phyloP scores from a whole-genome alignment of 2,113 vertebrate species.

The Brienomyrus brachyistius region DNA sequence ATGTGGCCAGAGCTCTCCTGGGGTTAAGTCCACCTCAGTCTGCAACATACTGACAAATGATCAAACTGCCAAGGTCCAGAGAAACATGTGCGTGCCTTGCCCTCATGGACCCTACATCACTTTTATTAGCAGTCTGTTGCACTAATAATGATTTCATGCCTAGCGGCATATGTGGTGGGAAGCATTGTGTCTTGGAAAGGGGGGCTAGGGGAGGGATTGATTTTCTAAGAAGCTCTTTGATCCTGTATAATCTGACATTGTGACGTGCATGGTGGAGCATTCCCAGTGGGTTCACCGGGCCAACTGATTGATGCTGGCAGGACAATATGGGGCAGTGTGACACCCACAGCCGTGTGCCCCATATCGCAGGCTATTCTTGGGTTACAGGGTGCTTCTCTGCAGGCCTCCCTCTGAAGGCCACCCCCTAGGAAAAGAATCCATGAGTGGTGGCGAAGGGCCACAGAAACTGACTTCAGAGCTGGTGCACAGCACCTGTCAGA shows the following conservation, averaged over 20 bases:
- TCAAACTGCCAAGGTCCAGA: neutral
- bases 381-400: constrained; percentile 8
- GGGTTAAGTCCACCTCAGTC: neutral
- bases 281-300: neutral
- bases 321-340: constrained; percentile 22
- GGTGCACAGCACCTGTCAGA: neutral
- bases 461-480: neutral
- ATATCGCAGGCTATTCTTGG: constrained; percentile 18
- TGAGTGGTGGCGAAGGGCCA: neutral
- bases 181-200: neutral
- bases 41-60: neutral
- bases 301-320: constrained; percentile 2
- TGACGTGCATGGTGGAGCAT: neutral
- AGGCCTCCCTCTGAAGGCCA: neutral
- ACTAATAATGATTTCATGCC: constrained; percentile 17
- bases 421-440: neutral
- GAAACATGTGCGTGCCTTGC: neutral
- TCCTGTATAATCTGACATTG: constrained; percentile 17
- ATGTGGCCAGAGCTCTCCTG: neutral
- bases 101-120: constrained; percentile 17
- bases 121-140: constrained; percentile 7
- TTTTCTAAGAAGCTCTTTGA: neutral
- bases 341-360: neutral
- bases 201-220: neutral
- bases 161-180: neutral